Conservation (phyloP, 1,140 invertebrate species). For the Bombus fervidus region DNA sequence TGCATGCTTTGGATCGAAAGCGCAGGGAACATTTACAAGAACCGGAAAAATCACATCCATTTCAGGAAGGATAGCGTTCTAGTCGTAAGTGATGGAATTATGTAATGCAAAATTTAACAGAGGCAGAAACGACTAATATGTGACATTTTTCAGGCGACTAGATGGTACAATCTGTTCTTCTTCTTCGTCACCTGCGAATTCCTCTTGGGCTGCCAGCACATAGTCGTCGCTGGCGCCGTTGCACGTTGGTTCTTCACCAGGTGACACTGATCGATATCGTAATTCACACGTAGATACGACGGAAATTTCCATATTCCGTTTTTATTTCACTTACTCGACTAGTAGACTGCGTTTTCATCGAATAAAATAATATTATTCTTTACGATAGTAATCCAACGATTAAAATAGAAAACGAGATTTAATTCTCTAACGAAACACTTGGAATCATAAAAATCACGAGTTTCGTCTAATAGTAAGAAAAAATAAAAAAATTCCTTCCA, state of each 20-base stretch:
- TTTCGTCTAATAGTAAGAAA: neutral
- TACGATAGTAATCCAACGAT: neutral
- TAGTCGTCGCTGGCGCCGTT: conserved; percentile 89
- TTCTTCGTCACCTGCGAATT: conserved; percentile 90
- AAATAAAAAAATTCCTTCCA: conserved; percentile 56
- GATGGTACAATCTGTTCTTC: conserved; percentile 88
- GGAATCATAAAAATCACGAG: neutral
- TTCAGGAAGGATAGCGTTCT: conserved; percentile 83
- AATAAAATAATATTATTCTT: neutral
- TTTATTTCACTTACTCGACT: neutral
- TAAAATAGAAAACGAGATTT: neutral
- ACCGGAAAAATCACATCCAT: conserved; percentile 78
- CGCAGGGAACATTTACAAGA: conserved; percentile 83
- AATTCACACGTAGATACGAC: neutral
- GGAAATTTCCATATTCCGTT: conserved; percentile 5
- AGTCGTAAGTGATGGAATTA: conserved; percentile 78
- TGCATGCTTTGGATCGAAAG: conserved; percentile 86
- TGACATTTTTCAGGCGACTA: conserved; percentile 81
- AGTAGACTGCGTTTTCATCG: neutral
- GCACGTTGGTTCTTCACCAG: conserved; percentile 90
- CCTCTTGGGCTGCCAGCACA: conserved; percentile 89
- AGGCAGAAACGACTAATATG: neutral
- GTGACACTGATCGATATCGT: conserved; percentile 77
- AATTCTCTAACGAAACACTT: neutral
- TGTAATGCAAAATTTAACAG: neutral